Evolutionary conservation across 1,140 invertebrate species (phyloP), one percentile per base, ranked within the genome.

Genomic region (Diorhabda elongata): DNA sequence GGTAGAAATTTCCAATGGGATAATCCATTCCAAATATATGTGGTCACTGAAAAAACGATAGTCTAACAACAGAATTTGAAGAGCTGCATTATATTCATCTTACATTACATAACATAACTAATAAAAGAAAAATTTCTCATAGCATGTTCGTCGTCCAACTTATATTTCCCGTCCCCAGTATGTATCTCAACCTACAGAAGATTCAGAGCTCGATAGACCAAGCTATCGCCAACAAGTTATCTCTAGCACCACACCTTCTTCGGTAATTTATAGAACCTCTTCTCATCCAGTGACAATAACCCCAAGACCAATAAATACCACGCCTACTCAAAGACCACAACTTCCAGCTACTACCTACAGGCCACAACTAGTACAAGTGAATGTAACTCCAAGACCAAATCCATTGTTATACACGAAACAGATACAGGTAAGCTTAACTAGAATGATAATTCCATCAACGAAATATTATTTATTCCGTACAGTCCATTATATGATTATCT

Each of bases 341-440:
- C 84, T 86, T 3, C 88, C 88, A 57, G 85, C 87, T 6, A 89
- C 88, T 3, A 90, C 88, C 0, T 89, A 87, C 79, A 82, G 87
- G 11, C 88, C 87, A 3, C 87, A 88, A 73, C 75, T 85, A 2
- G 71, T 87, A 8, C 87, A 90, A 80, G 85, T 90, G 2, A 81
- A 83, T 3, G 86, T 85, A 2, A 81, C 84, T 42, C 87, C 78
- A 78, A 86, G 83, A 76, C 86, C 82, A 75, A 84, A 79, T 73
- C 4, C 63, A 41, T 83, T 83, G 77, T 79, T 71, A 71, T 83
- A 88, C 79, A 86, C 72, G 6, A 64, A 57, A 64, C 63, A 64
- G 26, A 52, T 57, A 9, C 63, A 64, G 42, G 63, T 64, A 41
- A 52, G 47, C 43, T 26, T 26, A 43, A 42, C 11, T 41, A 52